Evolutionary conservation across 2,888 invertebrate species (phyloP).

Genomic region (Orchestes rusci): DNA sequence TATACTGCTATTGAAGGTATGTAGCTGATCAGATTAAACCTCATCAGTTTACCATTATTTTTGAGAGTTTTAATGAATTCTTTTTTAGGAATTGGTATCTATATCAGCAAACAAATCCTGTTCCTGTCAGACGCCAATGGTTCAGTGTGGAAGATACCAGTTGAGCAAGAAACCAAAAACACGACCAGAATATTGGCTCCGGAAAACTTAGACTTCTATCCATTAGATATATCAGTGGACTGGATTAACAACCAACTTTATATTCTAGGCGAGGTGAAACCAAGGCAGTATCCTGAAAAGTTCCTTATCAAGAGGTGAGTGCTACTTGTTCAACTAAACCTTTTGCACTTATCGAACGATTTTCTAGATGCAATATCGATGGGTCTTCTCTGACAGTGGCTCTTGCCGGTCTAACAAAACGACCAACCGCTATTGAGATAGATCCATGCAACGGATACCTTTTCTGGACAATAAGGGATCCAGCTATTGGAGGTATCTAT

Average conservation of each 20-base stretch:
- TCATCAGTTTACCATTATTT: not conserved
- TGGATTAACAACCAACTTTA: constrained; percentile 85
- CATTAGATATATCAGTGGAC: constrained; percentile 71
- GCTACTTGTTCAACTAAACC: not conserved
- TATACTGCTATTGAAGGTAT: constrained; percentile 46
- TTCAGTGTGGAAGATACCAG: constrained; percentile 47
- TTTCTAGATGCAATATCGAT: constrained; percentile 56
- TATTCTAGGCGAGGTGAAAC: constrained; percentile 62
- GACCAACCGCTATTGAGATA: constrained; percentile 76
- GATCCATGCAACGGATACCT: constrained; percentile 90
- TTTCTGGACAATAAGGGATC: constrained; percentile 64
- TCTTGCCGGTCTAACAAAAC: constrained; percentile 59
- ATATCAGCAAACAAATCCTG: constrained; percentile 63
- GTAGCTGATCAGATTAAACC: no score
- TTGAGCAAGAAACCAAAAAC: constrained; percentile 43
- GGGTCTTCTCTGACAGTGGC: constrained; percentile 65
- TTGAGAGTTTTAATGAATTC: not conserved
- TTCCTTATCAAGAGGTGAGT: constrained; percentile 64
- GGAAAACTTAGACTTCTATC: constrained; percentile 54
- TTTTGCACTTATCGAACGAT: not conserved
- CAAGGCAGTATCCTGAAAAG: constrained; percentile 39
- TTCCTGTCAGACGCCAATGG: constrained; percentile 68
- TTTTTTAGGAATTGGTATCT: constrained; percentile 64
- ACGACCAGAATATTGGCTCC: constrained; percentile 52
- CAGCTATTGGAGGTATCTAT: constrained; percentile 58